Percentiles rank a stretch among this genome's conserved stretches.
These are phyloP conservation scores for Scelioninae gen. 1 DNA, from an alignment of 2,888 invertebrate species.

Conservation along the genomic window DNA sequence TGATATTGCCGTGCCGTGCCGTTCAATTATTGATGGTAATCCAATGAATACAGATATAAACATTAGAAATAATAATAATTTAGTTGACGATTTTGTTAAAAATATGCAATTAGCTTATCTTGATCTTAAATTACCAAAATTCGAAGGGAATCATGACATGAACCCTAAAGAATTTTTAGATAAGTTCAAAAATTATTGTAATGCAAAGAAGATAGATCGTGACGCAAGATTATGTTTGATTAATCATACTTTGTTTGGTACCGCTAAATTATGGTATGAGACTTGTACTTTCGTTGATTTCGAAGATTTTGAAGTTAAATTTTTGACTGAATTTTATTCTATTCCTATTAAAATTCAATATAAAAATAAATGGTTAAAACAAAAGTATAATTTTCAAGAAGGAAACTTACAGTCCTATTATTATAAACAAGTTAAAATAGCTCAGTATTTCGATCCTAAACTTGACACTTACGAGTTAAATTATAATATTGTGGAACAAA, in stretches of 20 bases:
- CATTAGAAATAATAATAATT: no score
- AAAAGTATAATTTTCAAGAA: neutral
- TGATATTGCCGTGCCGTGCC: no score
- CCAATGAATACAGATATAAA: no score
- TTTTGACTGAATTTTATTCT: neutral
- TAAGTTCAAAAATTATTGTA: neutral
- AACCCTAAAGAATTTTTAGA: neutral
- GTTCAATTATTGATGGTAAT: no score
- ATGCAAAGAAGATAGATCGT: neutral
- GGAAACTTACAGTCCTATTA: neutral
- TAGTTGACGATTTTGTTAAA: no score
- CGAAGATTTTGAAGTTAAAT: neutral
- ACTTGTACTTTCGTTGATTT: neutral
- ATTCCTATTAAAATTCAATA: constrained; percentile 3
- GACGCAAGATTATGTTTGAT: neutral
- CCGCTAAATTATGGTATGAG: neutral
- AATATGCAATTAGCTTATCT: neutral
- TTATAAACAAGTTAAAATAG: neutral
- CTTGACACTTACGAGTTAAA: constrained; percentile 3
- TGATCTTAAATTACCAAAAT: neutral
- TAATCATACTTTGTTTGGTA: neutral
- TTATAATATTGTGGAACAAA: constrained; percentile 3
- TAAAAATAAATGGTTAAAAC: neutral
- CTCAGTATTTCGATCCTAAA: constrained; percentile 3
- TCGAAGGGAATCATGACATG: neutral